A percentile compares a stretch with the other conserved stretches of the same genome.
Evolutionary conservation across 2,797 vertebrate species (phyloP).

Genomic region (Limnodromus scolopaceus): DNA sequence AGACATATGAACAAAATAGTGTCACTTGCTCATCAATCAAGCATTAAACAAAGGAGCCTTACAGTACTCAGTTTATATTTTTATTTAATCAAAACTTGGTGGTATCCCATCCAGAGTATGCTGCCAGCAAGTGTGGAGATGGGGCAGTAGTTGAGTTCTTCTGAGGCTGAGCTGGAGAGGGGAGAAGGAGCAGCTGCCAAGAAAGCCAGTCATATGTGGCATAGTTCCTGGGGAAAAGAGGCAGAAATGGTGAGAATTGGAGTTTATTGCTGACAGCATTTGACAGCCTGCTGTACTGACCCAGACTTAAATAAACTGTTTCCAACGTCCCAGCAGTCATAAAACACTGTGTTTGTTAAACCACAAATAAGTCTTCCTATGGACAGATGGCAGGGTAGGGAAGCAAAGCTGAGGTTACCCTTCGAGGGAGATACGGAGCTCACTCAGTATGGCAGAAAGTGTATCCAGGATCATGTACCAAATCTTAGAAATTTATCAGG

Average conservation of each 20-base stretch:
- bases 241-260: background rate
- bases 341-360: background rate
- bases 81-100: background rate
- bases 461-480: background rate
- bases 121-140: background rate
- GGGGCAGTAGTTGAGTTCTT: background rate
- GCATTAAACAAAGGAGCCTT: background rate
- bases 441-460: background rate
- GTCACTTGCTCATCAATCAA: background rate
- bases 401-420: background rate
- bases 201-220: background rate
- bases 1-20: background rate
- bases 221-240: background rate
- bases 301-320: background rate
- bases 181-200: background rate
- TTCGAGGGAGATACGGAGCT: fast-evolving
- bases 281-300: background rate
- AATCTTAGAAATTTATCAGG: background rate
- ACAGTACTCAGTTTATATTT: background rate
- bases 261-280: background rate
- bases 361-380: background rate
- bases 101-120: background rate
- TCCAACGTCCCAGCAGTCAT: background rate
- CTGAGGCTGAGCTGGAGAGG: background rate
- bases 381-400: background rate